phyloP scores from a whole-genome alignment of 2,888 invertebrate genomes.

The Furcula furcula region DNA sequence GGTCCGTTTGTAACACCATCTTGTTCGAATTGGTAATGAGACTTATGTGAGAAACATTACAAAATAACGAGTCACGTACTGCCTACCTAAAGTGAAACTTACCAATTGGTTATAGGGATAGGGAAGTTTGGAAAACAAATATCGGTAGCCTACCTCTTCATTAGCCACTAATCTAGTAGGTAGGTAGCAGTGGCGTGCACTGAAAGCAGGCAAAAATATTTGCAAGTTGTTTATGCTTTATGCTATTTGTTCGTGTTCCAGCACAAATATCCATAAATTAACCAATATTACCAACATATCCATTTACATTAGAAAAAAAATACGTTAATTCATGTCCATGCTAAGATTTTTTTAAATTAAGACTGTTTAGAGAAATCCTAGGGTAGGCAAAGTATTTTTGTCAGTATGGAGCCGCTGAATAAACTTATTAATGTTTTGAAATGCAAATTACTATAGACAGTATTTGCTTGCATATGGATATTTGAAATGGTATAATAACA shows the following conservation, averaged over 20 bases:
- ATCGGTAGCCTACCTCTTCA: slow-evolving; percentile 18
- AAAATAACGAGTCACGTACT: slow-evolving; percentile 64
- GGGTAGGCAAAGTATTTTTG: no score
- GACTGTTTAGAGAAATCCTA: no score
- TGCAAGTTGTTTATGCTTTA: neutral
- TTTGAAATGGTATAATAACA: no score
- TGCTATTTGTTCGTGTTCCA: no score
- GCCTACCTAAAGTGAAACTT: slow-evolving; percentile 60
- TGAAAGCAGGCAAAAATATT: neutral
- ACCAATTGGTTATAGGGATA: slow-evolving; percentile 51
- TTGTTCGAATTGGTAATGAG: slow-evolving; percentile 75
- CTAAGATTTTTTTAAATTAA: no score
- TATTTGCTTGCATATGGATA: no score
- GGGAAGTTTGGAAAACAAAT: slow-evolving; percentile 48
- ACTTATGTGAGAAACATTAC: slow-evolving; percentile 60
- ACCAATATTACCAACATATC: no score
- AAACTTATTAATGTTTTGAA: no score
- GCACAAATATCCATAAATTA: no score
- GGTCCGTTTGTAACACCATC: slow-evolving; percentile 63
- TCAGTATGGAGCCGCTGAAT: no score
- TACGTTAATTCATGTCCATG: no score
- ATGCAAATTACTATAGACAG: neutral
- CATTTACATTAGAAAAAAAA: no score
- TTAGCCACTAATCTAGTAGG: slow-evolving; percentile 9
- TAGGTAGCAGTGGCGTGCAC: neutral